Base-by-base conservation (phyloP, 35 echinoderm and acorn worm species). In the Eucidaris tribuloides region DNA sequence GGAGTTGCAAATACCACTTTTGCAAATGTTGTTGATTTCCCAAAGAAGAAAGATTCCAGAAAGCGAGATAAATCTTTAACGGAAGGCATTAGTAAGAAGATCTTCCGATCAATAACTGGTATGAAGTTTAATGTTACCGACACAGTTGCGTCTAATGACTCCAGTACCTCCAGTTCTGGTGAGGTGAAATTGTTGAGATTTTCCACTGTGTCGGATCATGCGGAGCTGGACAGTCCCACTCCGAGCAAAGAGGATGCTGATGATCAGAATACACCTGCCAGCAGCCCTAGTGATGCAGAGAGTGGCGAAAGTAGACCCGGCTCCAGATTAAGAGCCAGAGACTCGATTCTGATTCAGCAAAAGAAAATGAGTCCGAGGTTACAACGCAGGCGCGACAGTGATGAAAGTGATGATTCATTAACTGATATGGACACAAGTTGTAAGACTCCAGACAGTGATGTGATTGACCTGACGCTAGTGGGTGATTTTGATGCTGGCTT, bases 51-150 rank as follows among this genome's bases (percentile, higher is more conserved):
- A 15, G 20, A 39, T 7, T 41, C 37, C 5, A 46, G 13, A 55
- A 84, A 65, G 41, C 40, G 38, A 46, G 82, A 84, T 5, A 84
- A 43, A 44, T 68, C 61, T 3, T 57, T 71, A 17, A 84, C 45
- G 25, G 82, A 29, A 49, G 60, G 65, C 35, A 84, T 48, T 42
- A 84, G 82, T 44, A 74, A 74, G 43, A 84, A 71, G 82, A 65
- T 84, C 45, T 84, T 71, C 39, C 79, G 48, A 22, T 66, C 81
- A 6, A 45, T 91, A 18, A 87, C 63, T 27, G 79, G 79, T 25
- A 92, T 71, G 65, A 80, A 84, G 43, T 87, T 81, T 70, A 80
- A 87, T 83, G 79, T 87, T 30, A 92, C 62, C 19, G 90, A 92
- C 71, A 55, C 90, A 0, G 77, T 92, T 50, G 90, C 90, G 18